Evolutionary conservation across 2,888 invertebrate species (phyloP).

Genomic region (Barypeithes pellucidus): DNA sequence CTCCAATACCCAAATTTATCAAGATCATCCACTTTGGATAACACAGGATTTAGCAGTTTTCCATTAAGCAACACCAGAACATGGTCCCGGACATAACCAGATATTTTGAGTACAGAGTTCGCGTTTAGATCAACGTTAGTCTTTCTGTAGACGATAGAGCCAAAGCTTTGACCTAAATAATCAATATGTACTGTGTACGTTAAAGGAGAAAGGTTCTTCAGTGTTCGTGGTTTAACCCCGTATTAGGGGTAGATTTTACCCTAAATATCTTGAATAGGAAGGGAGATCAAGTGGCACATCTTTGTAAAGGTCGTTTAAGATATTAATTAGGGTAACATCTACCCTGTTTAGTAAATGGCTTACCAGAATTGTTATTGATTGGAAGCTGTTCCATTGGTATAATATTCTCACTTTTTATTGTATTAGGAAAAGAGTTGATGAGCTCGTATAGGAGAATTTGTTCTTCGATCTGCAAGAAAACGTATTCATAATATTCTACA

Average conservation of each 20-base stretch:
- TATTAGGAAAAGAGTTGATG: slow-evolving; percentile 55
- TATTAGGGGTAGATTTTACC: no score
- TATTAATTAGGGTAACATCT: no score
- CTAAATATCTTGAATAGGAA: no score
- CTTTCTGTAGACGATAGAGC: slow-evolving; percentile 73
- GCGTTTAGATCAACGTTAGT: slow-evolving; percentile 59
- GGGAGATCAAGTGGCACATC: no score
- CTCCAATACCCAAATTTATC: slow-evolving; percentile 55
- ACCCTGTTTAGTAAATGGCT: not conserved
- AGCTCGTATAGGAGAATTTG: slow-evolving; percentile 53
- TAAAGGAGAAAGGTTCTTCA: no score
- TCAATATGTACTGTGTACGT: not conserved
- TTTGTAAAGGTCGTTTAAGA: no score
- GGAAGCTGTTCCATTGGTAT: slow-evolving; percentile 65
- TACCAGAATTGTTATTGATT: slow-evolving; percentile 69
- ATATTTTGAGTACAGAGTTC: slow-evolving; percentile 64
- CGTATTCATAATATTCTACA: no score
- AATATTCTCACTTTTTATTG: slow-evolving; percentile 36
- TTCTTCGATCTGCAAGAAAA: slow-evolving; percentile 62
- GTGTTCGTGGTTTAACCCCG: no score
- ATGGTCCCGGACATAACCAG: slow-evolving; percentile 71
- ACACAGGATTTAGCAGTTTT: slow-evolving; percentile 63
- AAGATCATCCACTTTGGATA: slow-evolving; percentile 53
- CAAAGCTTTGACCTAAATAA: slow-evolving; percentile 75
- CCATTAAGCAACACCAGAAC: slow-evolving; percentile 71